These are phyloP conservation scores for Lapara coniferarum DNA, from an alignment of 2,888 invertebrate genomes.

Conservation along the genomic window DNA sequence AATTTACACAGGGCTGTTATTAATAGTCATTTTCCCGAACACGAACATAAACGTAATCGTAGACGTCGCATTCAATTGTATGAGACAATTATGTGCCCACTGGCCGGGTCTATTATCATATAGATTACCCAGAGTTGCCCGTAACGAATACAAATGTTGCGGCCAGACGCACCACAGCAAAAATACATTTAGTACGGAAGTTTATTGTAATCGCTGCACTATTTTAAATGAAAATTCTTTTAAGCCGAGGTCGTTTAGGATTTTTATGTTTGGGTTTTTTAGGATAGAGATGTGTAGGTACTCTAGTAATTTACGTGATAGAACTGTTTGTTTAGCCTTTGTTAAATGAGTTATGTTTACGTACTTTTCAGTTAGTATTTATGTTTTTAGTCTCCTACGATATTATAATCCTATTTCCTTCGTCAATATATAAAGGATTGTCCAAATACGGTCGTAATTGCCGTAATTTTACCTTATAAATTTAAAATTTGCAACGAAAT, in stretches of 20 bases:
- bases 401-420: no score
- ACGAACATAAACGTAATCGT: slow-evolving; percentile 23
- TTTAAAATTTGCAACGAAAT: slow-evolving; percentile 34
- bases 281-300: not conserved
- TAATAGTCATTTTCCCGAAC: slow-evolving; percentile 14
- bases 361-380: no score
- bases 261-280: slow-evolving; percentile 2
- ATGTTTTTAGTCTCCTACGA: no score
- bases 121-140: slow-evolving; percentile 45
- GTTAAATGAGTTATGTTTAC: no score
- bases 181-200: slow-evolving; percentile 27
- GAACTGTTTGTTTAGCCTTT: not conserved
- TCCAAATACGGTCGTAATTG: not conserved
- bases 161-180: slow-evolving; percentile 22
- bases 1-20: slow-evolving; percentile 1
- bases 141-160: slow-evolving; percentile 46
- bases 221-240: slow-evolving; percentile 22
- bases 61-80: slow-evolving; percentile 41
- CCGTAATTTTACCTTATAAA: slow-evolving; percentile 28
- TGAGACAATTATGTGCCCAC: slow-evolving; percentile 45
- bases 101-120: slow-evolving; percentile 47
- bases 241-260: not conserved
- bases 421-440: no score
- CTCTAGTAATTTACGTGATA: not conserved
- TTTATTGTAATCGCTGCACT: slow-evolving; percentile 24